phyloP scores from a whole-genome alignment of 1,140 invertebrate species.

The Zaprionus kolodkinae region DNA sequence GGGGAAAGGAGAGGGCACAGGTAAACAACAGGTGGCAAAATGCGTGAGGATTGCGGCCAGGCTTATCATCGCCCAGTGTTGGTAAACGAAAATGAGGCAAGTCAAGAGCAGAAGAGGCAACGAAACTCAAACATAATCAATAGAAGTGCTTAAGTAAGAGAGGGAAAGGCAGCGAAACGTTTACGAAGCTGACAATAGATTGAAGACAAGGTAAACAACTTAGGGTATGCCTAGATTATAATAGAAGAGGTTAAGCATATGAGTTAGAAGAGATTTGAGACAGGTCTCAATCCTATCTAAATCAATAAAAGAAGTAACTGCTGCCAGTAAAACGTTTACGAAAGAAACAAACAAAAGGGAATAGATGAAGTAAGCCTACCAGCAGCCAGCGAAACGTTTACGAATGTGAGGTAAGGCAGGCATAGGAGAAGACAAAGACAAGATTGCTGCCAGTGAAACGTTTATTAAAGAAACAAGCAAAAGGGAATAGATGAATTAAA shows the following conservation, averaged over 20 bases:
- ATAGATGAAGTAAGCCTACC: not conserved
- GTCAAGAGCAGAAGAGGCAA: not conserved
- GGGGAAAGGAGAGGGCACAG: not conserved
- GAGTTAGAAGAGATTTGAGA: too few relatives aligned
- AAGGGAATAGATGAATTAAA: too few relatives aligned
- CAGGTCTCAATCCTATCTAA: too few relatives aligned
- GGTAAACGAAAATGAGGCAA: not conserved
- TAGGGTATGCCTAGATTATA: too few relatives aligned
- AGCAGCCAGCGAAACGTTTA: not conserved
- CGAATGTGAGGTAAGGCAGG: not conserved
- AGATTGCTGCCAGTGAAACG: too few relatives aligned
- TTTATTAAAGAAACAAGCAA: too few relatives aligned
- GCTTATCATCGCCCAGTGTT: not conserved
- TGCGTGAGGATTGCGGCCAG: not conserved
- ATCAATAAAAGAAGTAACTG: too few relatives aligned
- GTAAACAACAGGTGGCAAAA: constrained; percentile 35
- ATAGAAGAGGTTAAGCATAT: too few relatives aligned
- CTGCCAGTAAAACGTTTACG: not conserved
- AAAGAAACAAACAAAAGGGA: not conserved
- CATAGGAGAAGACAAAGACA: too few relatives aligned
- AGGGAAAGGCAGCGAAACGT: not conserved
- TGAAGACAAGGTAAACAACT: not conserved
- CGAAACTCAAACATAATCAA: constrained; percentile 1
- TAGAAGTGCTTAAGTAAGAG: not conserved
- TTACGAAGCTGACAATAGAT: not conserved